Percentiles rank a stretch among this genome's conserved stretches.
These are phyloP conservation scores for Coecobrya sp. DNA, from an alignment of 2,888 invertebrate species.

Conservation along the genomic window DNA sequence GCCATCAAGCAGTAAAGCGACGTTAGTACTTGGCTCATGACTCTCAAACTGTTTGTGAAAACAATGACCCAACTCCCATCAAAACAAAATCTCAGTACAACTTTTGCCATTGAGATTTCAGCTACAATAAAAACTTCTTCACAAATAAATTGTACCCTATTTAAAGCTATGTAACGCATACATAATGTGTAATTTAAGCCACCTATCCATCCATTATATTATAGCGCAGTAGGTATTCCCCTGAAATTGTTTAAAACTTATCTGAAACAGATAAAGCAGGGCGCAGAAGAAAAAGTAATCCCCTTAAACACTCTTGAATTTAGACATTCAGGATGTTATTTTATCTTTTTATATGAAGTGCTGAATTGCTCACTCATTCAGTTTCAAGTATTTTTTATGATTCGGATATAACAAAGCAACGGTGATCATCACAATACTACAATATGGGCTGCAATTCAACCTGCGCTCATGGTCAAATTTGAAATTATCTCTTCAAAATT, in stretches of 20 bases:
- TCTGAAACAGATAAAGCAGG: not conserved
- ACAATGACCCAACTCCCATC: no score
- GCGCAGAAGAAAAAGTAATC: not conserved
- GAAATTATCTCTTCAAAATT: not conserved
- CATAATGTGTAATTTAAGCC: no score
- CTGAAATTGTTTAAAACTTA: not conserved
- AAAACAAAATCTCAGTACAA: no score
- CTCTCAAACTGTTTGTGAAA: no score
- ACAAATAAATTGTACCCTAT: no score
- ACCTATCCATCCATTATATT: no score
- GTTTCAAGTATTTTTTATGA: constrained; percentile 2
- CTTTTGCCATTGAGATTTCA: no score
- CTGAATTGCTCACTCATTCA: constrained; percentile 14
- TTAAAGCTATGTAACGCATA: no score
- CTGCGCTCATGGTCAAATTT: not conserved
- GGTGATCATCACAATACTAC: not conserved
- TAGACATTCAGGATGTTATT: not conserved
- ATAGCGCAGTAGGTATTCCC: no score
- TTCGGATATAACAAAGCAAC: not conserved
- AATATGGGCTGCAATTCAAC: not conserved
- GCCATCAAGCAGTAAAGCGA: no score
- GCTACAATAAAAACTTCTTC: not conserved
- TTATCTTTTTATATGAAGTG: not conserved
- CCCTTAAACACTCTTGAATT: not conserved
- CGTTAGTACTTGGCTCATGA: no score